Percentiles rank a stretch among this genome's conserved stretches.
Evolutionary conservation across 2,797 vertebrate genomes (phyloP).

Genomic region (Sebastes oblongus): DNA sequence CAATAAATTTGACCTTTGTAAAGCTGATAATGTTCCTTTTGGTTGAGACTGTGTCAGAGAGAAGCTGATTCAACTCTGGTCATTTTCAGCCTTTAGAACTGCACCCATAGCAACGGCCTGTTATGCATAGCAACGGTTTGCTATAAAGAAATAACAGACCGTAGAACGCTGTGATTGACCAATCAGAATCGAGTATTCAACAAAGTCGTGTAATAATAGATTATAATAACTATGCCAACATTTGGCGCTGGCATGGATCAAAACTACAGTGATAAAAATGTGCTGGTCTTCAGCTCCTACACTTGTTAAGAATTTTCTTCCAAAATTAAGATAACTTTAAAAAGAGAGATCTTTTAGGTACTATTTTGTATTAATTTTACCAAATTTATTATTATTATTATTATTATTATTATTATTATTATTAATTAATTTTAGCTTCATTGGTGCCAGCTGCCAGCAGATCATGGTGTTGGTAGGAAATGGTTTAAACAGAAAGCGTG

Average conservation of each 20-base stretch:
- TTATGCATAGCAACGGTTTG: too few relatives aligned
- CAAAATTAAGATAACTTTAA: background rate
- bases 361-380: background rate
- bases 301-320: background rate
- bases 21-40: conserved; percentile 9
- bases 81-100: background rate
- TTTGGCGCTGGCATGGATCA: background rate
- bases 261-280: background rate
- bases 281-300: background rate
- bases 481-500: background rate
- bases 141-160: too few relatives aligned
- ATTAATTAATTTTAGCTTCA: too few relatives aligned
- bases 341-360: background rate
- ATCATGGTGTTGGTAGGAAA: background rate
- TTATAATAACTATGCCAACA: background rate
- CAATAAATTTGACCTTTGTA: conserved; percentile 61
- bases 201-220: too few relatives aligned
- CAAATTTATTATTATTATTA: too few relatives aligned
- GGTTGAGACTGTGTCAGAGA: background rate
- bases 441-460: fast-evolving
- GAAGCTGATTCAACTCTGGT: background rate
- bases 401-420: too few relatives aligned
- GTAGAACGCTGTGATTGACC: too few relatives aligned
- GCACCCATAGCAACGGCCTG: too few relatives aligned
- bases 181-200: too few relatives aligned